These are phyloP conservation scores for Arctopsyche grandis DNA, from an alignment of 1,140 invertebrate genomes.

Conservation along the genomic window DNA sequence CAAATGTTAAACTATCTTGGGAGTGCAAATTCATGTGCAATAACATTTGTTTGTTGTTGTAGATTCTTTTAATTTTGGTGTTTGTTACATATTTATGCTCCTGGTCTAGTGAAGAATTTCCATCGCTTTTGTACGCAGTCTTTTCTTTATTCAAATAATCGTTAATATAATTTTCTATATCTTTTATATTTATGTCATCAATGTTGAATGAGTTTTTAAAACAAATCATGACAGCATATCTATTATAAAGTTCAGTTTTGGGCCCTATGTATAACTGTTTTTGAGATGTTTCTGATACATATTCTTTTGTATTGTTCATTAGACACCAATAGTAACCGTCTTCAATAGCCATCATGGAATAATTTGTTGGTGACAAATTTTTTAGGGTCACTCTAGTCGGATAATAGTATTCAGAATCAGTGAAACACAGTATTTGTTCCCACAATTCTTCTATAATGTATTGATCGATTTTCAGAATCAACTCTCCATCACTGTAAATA, in stretches of 20 bases:
- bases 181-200: neutral
- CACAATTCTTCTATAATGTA: neutral
- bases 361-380: conserved; percentile 38
- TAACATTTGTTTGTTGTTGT: neutral
- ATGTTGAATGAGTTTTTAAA: neutral
- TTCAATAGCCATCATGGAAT: conserved; percentile 54
- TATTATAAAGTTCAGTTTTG: neutral
- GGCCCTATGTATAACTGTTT: conserved; percentile 57
- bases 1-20: neutral
- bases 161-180: conserved; percentile 20
- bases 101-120: neutral
- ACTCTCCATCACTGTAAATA: neutral
- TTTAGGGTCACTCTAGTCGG: conserved; percentile 57
- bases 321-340: conserved; percentile 65
- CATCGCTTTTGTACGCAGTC: neutral
- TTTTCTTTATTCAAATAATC: conserved; percentile 29
- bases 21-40: conserved; percentile 22
- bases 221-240: conserved; percentile 22
- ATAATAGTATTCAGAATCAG: conserved; percentile 59
- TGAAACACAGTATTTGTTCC: conserved; percentile 59
- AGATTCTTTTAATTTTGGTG: conserved; percentile 31
- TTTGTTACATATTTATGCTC: neutral
- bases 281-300: conserved; percentile 57
- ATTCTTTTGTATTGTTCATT: conserved; percentile 57
- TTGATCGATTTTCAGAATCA: neutral